A percentile compares a stretch with the other conserved stretches of the same genome.
These are phyloP conservation scores for Noctua janthina DNA, from an alignment of 2,888 invertebrate species.

Conservation along the genomic window DNA sequence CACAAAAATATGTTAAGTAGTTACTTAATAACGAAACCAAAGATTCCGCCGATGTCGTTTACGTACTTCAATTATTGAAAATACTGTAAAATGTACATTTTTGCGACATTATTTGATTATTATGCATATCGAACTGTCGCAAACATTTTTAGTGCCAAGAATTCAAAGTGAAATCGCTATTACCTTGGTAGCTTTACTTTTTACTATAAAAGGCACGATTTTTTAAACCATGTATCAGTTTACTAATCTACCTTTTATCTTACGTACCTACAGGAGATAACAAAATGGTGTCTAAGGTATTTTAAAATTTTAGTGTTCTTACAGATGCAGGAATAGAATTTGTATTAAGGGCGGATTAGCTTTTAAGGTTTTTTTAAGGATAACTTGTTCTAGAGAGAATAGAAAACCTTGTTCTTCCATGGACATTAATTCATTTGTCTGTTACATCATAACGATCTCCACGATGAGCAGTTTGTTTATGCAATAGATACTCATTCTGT, in stretches of 20 bases:
- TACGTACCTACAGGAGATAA: constrained; percentile 1
- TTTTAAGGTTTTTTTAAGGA: not conserved
- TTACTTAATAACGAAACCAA: not conserved
- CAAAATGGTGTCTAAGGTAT: constrained; percentile 50
- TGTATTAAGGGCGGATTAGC: not conserved
- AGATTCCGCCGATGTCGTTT: not conserved
- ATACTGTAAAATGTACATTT: constrained; percentile 9
- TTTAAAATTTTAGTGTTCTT: not conserved
- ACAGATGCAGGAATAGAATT: not conserved
- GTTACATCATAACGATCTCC: not conserved
- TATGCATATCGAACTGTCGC: constrained; percentile 51
- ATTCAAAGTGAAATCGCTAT: constrained; percentile 54
- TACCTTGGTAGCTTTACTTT: constrained; percentile 56
- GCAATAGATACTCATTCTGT: not conserved
- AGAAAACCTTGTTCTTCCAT: not conserved
- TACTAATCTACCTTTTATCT: constrained; percentile 30
- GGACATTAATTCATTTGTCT: not conserved
- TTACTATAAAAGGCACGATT: constrained; percentile 52
- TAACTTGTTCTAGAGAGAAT: not conserved
- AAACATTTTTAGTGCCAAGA: constrained; percentile 50
- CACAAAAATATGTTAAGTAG: not conserved
- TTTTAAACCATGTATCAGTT: constrained; percentile 58
- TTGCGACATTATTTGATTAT: constrained; percentile 43
- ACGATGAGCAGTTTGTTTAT: not conserved
- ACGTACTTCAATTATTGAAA: constrained; percentile 1